A percentile compares a stretch with the other conserved stretches of the same genome.
Evolutionary conservation across 2,888 invertebrate genomes (phyloP).

Genomic region (Hipparchia sbordonii): DNA sequence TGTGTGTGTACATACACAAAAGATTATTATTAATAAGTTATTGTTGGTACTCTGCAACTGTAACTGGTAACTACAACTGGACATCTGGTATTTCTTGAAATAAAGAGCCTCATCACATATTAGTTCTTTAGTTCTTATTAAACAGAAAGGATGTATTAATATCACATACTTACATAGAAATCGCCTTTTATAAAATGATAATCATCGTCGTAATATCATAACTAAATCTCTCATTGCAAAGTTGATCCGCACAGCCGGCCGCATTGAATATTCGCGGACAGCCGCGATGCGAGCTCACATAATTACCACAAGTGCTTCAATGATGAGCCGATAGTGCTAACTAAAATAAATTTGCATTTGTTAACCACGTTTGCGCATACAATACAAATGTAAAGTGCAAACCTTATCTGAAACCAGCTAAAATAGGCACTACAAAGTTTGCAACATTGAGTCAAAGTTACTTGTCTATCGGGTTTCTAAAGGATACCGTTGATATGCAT

Average conservation of each 20-base stretch:
- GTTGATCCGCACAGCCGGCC: slow-evolving; percentile 27
- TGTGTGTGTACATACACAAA: no score
- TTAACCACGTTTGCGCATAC: slow-evolving; percentile 60
- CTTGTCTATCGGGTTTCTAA: neutral
- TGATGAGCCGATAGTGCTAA: slow-evolving; percentile 73
- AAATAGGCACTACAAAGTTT: neutral
- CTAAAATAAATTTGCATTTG: slow-evolving; percentile 78
- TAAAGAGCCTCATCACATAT: no score
- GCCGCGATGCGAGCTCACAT: slow-evolving; percentile 52
- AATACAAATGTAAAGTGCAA: slow-evolving; percentile 50
- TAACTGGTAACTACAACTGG: no score
- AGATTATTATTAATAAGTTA: no score
- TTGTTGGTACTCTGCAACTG: no score
- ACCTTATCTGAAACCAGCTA: slow-evolving; percentile 7
- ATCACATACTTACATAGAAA: no score
- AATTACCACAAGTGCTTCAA: slow-evolving; percentile 72
- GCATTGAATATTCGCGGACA: slow-evolving; percentile 38
- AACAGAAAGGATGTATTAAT: no score
- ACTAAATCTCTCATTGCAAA: slow-evolving; percentile 26
- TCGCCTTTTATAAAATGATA: no score
- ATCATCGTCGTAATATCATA: no score
- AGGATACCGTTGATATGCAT: neutral
- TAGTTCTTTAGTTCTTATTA: no score
- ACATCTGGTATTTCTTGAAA: no score
- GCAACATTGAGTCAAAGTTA: neutral